These are phyloP conservation scores for Spisula subtruncata DNA, from an alignment of 2,888 invertebrate genomes.

Conservation along the genomic window DNA sequence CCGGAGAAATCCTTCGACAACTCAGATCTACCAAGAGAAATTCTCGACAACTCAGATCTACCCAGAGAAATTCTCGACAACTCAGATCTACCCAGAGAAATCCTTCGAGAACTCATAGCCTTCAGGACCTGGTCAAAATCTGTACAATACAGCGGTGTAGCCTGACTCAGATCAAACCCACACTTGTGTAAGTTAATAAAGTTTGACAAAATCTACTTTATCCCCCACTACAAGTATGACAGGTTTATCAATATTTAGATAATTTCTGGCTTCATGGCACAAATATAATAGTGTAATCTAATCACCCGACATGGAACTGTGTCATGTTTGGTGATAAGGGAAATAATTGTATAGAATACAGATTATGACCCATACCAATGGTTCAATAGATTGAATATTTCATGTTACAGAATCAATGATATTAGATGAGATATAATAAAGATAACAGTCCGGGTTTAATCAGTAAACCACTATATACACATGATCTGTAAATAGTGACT, in stretches of 20 bases:
- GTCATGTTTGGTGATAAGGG: constrained; percentile 8
- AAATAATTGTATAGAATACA: not conserved
- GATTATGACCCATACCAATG: constrained; percentile 1
- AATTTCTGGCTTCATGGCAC: constrained; percentile 17
- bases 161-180: not conserved
- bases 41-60: too few species aligned
- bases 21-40: too few species aligned
- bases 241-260: constrained; percentile 28
- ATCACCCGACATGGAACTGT: not conserved
- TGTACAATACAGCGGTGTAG: too few species aligned
- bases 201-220: constrained; percentile 9
- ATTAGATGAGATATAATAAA: constrained; percentile 19
- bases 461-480: not conserved
- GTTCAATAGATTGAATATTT: not conserved
- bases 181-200: not conserved
- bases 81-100: too few species aligned
- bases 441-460: not conserved
- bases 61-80: too few species aligned
- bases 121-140: too few species aligned
- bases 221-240: not conserved
- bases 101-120: too few species aligned
- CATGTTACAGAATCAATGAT: constrained; percentile 7
- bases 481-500: not conserved
- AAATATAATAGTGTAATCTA: constrained; percentile 25
- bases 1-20: too few species aligned